Evolutionary conservation across 2,113 vertebrate species (phyloP), one percentile per base, ranked within the genome.

Genomic region (Antidorcas marsupialis): DNA sequence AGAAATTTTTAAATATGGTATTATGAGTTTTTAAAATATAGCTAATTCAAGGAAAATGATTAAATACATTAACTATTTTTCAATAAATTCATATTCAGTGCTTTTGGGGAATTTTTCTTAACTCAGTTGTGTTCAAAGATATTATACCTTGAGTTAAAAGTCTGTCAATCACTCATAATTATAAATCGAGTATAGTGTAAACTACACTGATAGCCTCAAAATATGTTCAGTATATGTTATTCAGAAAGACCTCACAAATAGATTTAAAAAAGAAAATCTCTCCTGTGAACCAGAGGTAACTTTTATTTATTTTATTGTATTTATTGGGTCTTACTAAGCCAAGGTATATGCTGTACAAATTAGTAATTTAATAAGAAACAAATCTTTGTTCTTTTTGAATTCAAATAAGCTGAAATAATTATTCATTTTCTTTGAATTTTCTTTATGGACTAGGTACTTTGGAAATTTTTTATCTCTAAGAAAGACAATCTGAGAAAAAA

Each of bases 351-450:
- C 12, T 64, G 7, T 23, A 55, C 16, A 82, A 2, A 39, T 47
- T 93, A 47, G 13, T 64, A 64, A 87, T 64, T 87, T 76, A 60
- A 3, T 74, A 33, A 45, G n/a, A n/a, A 81, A 39, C 10, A 89
- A 60, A 82, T 43, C 27, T 83, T 52, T 67, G 13, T 17, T 57
- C 25, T 50, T 76, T 27, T 13, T 78, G 12, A 87, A 62, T 45
- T 90, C n/a, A 39, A 83, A 62, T 86, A 39, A 83, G 19, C 6
- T 93, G 47, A 52, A 90, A 60, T 53, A 76, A 55, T 81, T 81
- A 17, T 89, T 85, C 6, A 78, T 36, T 55, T 7, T 39, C 2
- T 93, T 67, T 92, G 2, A 71, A 60, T 81, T 71, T 85, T 76
- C 36, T 53, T 76, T 87, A 87, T 2, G n/a, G 6, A 23, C 13